Percentiles rank a stretch among this genome's conserved stretches.
Conservation (phyloP, 1,140 invertebrate genomes). For the Tribolium castaneum region DNA sequence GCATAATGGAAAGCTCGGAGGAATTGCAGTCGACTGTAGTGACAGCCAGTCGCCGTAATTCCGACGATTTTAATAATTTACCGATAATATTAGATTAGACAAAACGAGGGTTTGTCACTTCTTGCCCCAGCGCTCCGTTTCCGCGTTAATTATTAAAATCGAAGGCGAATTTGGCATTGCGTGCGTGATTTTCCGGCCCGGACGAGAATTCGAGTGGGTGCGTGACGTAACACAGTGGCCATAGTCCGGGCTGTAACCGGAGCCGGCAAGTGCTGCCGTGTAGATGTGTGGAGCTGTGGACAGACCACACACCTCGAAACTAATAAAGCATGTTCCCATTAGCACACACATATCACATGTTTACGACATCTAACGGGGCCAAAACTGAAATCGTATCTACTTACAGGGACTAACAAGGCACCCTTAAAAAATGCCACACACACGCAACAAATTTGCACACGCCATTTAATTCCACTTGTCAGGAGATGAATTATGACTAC, state of each 20-base stretch:
- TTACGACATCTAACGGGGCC: conserved; percentile 18
- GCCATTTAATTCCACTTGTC: conserved; percentile 2
- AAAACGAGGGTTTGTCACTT: conserved; percentile 35
- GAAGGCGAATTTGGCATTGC: neutral
- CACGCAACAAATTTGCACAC: conserved; percentile 17
- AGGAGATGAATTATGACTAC: conserved; percentile 6
- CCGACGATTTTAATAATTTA: conserved; percentile 26
- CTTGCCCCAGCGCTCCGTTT: neutral
- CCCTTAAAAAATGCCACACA: conserved; percentile 18
- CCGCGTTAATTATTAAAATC: conserved; percentile 1
- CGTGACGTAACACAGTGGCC: conserved; percentile 19
- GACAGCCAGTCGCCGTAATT: conserved; percentile 15
- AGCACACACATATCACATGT: conserved; percentile 30
- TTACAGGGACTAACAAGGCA: conserved; percentile 2
- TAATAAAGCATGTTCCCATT: conserved; percentile 28
- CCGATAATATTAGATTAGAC: conserved; percentile 24
- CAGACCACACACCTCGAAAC: conserved; percentile 43
- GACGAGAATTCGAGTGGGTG: neutral
- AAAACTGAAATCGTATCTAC: conserved; percentile 6
- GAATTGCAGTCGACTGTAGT: conserved; percentile 23
- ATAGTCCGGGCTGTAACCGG: conserved; percentile 12
- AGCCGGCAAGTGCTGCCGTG: conserved; percentile 36
- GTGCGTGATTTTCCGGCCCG: neutral
- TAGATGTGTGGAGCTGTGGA: conserved; percentile 38
- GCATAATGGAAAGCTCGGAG: conserved; percentile 13